A percentile compares a stretch with the other conserved stretches of the same genome.
These are phyloP conservation scores for Amiota communis DNA, from an alignment of 2,888 invertebrate genomes.

Conservation along the genomic window DNA sequence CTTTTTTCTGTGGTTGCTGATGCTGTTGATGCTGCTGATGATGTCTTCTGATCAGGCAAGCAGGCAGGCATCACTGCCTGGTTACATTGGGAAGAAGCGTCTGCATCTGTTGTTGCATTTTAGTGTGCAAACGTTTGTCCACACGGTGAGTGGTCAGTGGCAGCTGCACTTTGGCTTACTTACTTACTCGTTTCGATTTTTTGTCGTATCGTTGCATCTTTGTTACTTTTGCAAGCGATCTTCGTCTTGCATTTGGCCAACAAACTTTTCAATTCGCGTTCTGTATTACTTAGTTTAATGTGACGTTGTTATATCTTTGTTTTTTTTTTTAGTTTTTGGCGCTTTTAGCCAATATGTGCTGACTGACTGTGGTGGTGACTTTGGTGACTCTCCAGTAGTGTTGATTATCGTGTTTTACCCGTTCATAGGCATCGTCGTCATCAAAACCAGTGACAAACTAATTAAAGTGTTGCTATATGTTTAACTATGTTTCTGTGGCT, in stretches of 20 bases:
- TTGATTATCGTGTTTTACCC: neutral
- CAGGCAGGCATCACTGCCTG: constrained; percentile 25
- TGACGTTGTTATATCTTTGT: constrained; percentile 37
- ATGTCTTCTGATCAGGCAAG: constrained; percentile 22
- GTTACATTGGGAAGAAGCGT: neutral
- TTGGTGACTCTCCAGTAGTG: too few relatives aligned
- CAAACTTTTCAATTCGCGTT: constrained; percentile 10
- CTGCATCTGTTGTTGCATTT: constrained; percentile 53
- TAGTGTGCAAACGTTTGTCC: constrained; percentile 73
- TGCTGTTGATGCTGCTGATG: constrained; percentile 16
- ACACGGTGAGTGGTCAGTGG: constrained; percentile 71
- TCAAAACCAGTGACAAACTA: constrained; percentile 16
- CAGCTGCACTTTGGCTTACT: constrained; percentile 6
- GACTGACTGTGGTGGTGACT: neutral
- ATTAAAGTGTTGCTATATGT: constrained; percentile 4
- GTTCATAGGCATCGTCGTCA: neutral
- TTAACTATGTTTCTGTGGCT: too few relatives aligned
- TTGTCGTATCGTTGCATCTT: neutral
- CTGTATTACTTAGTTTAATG: constrained; percentile 31
- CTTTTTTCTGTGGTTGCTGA: constrained; percentile 2
- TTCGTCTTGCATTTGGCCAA: neutral
- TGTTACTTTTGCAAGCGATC: neutral
- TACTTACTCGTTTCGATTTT: constrained; percentile 21
- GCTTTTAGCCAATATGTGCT: neutral
- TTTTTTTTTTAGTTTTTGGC: constrained; percentile 30